A percentile compares a stretch with the other conserved stretches of the same genome.
Evolutionary conservation across 2,888 invertebrate genomes (phyloP).

Genomic region (Drosophila anceps): DNA sequence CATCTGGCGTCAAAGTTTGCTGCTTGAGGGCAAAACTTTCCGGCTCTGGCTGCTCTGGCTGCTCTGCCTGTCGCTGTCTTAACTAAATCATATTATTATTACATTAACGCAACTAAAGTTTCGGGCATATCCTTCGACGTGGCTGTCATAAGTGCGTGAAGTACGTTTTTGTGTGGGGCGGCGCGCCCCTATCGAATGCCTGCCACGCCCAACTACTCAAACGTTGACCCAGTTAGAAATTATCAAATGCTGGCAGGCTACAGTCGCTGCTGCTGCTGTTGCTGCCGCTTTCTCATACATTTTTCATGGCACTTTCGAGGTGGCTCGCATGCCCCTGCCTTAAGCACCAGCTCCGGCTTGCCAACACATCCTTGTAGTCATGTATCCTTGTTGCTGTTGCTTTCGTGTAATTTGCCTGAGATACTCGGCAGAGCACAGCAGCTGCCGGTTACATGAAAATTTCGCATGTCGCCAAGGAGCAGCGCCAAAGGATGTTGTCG

Average conservation of each 20-base stretch:
- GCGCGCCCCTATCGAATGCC: constrained; percentile 27
- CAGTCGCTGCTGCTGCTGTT: constrained; percentile 11
- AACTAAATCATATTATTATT: constrained; percentile 75
- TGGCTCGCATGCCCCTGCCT: neutral
- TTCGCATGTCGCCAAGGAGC: constrained; percentile 48
- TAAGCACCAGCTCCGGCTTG: neutral
- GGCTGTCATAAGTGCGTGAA: constrained; percentile 17
- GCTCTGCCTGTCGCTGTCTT: neutral
- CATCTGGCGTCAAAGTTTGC: constrained; percentile 57
- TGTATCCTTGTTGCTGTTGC: constrained; percentile 43
- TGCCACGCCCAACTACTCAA: constrained; percentile 25
- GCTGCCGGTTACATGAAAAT: constrained; percentile 61
- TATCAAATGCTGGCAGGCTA: constrained; percentile 49
- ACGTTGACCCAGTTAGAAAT: constrained; percentile 64
- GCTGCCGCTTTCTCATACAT: constrained; percentile 55
- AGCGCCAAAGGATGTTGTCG: constrained; percentile 37
- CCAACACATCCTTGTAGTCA: constrained; percentile 32
- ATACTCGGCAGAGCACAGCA: constrained; percentile 47
- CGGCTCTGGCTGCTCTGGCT: neutral
- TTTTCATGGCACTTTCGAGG: constrained; percentile 57
- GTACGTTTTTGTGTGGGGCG: constrained; percentile 1
- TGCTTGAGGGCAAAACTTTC: constrained; percentile 37
- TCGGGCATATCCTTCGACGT: constrained; percentile 32
- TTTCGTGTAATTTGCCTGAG: constrained; percentile 57
- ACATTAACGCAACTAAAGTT: constrained; percentile 67